These are phyloP conservation scores for Drosophila jambulina DNA, from an alignment of 1,140 invertebrate genomes.

Conservation along the genomic window DNA sequence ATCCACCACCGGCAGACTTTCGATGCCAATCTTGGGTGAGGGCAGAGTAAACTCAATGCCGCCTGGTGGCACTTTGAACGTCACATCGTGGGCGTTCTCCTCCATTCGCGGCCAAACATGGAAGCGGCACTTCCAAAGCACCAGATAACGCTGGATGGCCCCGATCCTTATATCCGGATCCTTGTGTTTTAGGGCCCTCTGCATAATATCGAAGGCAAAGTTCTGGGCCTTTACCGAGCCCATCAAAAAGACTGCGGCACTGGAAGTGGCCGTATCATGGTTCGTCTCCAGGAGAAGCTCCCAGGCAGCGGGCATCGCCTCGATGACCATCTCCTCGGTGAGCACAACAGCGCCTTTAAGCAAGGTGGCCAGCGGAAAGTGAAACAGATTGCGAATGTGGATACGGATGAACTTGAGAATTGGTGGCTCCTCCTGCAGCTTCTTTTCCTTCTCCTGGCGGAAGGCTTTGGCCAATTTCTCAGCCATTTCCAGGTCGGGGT, in stretches of 20 bases:
- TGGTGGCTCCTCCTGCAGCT: constrained; percentile 87
- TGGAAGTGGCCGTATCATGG: constrained; percentile 90
- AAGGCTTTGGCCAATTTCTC: constrained; percentile 72
- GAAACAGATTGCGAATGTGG: constrained; percentile 94
- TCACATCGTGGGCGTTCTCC: constrained; percentile 94
- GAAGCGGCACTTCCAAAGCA: constrained; percentile 98
- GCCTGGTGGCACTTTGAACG: constrained; percentile 98
- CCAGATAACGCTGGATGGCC: constrained; percentile 91
- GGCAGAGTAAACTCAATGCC: constrained; percentile 99
- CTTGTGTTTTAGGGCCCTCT: constrained; percentile 92
- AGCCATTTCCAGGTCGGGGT: constrained; percentile 80
- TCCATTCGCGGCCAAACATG: constrained; percentile 99
- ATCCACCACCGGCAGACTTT: constrained; percentile 97
- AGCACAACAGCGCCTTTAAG: constrained; percentile 97
- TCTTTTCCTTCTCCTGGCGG: constrained; percentile 86
- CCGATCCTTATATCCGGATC: constrained; percentile 91
- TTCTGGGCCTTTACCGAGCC: constrained; percentile 95
- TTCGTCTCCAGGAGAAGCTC: constrained; percentile 94
- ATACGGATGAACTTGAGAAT: constrained; percentile 94
- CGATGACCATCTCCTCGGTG: constrained; percentile 94
- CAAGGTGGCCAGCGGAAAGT: constrained; percentile 94
- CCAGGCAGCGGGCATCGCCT: constrained; percentile 96
- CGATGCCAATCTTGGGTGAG: constrained; percentile 98
- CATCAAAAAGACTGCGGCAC: constrained; percentile 96
- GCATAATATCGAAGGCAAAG: constrained; percentile 95